These are phyloP conservation scores for Druon quercuslanigerum DNA, from an alignment of 1,140 invertebrate species.

Conservation along the genomic window DNA sequence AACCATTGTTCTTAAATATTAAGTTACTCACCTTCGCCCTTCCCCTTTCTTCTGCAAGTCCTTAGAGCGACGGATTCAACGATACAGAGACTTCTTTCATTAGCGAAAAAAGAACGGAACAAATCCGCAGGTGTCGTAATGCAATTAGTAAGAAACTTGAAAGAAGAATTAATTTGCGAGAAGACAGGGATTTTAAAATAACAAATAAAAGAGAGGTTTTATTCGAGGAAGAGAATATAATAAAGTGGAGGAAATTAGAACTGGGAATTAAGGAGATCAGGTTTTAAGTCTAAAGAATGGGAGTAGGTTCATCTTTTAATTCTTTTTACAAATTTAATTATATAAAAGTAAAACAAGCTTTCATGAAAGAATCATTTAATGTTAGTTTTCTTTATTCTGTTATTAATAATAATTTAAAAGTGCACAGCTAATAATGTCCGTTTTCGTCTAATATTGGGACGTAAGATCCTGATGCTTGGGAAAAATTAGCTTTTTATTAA, in stretches of 20 bases:
- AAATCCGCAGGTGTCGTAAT: constrained; percentile 4
- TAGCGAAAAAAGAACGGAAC: neutral
- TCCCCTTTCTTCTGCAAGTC: neutral
- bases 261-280: neutral
- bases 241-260: neutral
- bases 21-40: constrained; percentile 15
- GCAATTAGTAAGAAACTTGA: constrained; percentile 1
- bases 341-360: too few relatives aligned
- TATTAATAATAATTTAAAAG: too few relatives aligned
- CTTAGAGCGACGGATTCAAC: constrained; percentile 19
- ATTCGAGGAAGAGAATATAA: neutral
- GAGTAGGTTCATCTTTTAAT: neutral
- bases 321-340: too few relatives aligned
- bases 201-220: constrained; percentile 37
- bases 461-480: too few relatives aligned
- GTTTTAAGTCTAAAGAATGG: constrained; percentile 13
- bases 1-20: constrained; percentile 16
- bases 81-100: neutral
- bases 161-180: constrained; percentile 1
- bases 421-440: too few relatives aligned
- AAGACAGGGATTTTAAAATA: constrained; percentile 25
- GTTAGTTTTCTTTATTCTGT: too few relatives aligned
- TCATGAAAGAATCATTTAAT: too few relatives aligned
- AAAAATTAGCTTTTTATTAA: too few relatives aligned
- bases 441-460: too few relatives aligned